These are phyloP conservation scores for Malaclemys terrapin DNA, from an alignment of 2,113 vertebrate genomes.

Conservation along the genomic window DNA sequence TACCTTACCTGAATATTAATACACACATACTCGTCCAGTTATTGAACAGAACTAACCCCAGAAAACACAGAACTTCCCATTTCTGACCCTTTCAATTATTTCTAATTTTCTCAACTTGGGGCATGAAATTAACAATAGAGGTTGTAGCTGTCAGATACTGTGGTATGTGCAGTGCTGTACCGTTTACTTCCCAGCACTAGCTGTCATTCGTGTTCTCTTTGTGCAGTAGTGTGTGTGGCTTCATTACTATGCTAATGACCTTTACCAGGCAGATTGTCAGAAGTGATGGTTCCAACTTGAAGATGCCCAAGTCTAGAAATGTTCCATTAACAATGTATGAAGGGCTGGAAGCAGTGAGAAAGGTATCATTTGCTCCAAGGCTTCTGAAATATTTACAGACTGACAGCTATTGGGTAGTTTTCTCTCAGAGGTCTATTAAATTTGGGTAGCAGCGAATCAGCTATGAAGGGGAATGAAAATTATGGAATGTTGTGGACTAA, in stretches of 20 bases:
- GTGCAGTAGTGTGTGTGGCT: not conserved
- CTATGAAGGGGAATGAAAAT: not conserved
- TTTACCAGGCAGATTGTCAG: not conserved
- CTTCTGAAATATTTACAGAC: not conserved
- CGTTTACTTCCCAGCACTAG: not conserved
- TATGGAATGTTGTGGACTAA: not conserved
- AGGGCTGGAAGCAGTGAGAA: not conserved
- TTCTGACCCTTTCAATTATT: not conserved
- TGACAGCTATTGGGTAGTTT: not conserved
- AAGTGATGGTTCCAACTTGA: not conserved
- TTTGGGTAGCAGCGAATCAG: not conserved
- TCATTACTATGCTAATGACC: not conserved
- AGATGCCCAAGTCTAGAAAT: not conserved
- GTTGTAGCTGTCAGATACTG: not conserved
- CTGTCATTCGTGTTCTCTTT: not conserved
- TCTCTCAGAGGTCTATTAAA: not conserved
- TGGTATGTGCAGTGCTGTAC: accelerated
- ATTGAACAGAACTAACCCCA: not conserved
- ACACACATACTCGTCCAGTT: accelerated
- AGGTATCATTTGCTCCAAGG: not conserved
- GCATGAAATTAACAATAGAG: accelerated
- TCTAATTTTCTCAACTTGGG: not conserved
- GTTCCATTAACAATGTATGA: not conserved
- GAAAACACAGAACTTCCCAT: accelerated
- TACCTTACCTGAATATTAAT: not conserved